Conservation (phyloP, 1,140 invertebrate genomes). For the Elymnias hypermnestra region DNA sequence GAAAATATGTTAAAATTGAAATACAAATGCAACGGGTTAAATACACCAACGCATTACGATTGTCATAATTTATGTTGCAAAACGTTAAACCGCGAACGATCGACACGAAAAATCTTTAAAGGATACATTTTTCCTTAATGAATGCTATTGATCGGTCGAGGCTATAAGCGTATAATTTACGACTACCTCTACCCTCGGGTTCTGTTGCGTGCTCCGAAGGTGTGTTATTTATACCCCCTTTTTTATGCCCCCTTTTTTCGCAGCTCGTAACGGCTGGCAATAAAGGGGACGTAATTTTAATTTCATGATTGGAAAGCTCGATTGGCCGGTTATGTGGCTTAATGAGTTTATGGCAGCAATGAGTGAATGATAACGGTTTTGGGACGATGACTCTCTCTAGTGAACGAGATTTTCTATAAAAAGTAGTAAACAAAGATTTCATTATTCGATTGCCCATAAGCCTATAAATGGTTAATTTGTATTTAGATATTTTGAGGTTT, state of each 20-base stretch:
- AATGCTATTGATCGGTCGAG: conserved; percentile 61
- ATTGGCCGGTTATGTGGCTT: conserved; percentile 70
- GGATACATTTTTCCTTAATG: conserved; percentile 69
- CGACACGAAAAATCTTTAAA: conserved; percentile 41
- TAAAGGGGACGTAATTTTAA: conserved; percentile 74
- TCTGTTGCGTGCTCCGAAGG: conserved; percentile 60
- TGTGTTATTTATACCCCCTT: conserved; percentile 73
- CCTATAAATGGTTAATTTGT: too few relatives aligned
- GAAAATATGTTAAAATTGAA: too few relatives aligned
- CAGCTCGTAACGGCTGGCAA: conserved; percentile 67
- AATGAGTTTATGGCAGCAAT: conserved; percentile 68
- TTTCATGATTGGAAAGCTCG: conserved; percentile 74
- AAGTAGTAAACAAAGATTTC: too few relatives aligned
- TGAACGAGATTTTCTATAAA: conserved; percentile 14
- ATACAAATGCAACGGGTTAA: conserved; percentile 12
- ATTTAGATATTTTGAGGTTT: too few relatives aligned
- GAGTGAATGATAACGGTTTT: conserved; percentile 53
- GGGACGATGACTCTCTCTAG: conserved; percentile 26
- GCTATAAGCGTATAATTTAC: conserved; percentile 68
- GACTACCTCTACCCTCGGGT: conserved; percentile 42
- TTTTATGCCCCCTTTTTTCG: conserved; percentile 75
- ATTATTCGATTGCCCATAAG: too few relatives aligned
- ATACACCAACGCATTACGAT: conserved; percentile 17
- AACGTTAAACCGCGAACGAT: conserved; percentile 41
- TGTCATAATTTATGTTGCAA: conserved; percentile 39